phyloP scores from a whole-genome alignment of 2,797 vertebrate genomes.

The Danio aesculapii region DNA sequence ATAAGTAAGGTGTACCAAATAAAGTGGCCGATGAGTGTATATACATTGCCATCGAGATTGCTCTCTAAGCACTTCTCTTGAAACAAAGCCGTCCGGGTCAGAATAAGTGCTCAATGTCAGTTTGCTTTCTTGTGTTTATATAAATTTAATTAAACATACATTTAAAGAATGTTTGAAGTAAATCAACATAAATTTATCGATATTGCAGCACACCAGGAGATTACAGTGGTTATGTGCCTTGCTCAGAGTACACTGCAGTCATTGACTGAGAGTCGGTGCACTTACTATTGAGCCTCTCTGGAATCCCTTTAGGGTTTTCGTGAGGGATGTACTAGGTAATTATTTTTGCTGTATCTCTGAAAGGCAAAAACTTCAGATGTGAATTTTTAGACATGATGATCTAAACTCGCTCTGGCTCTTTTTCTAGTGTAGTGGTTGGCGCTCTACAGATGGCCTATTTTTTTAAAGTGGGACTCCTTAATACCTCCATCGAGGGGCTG shows the following conservation, averaged over 20 bases:
- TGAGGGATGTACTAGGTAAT: conserved; percentile 11
- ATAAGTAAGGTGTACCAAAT: too few relatives aligned
- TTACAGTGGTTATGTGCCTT: conserved; percentile 6
- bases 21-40: too few relatives aligned
- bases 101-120: conserved; percentile 51
- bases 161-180: too few relatives aligned
- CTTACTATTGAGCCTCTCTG: conserved; percentile 12
- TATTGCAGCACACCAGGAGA: conserved; percentile 19
- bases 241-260: conserved; percentile 12
- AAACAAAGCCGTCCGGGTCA: conserved; percentile 5
- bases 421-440: conserved; percentile 61
- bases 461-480: conserved; percentile 68
- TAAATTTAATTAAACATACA: too few relatives aligned
- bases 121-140: neutral
- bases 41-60: conserved; percentile 35
- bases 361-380: conserved; percentile 18
- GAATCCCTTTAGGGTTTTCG: conserved; percentile 6
- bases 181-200: conserved; percentile 8
- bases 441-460: conserved; percentile 81
- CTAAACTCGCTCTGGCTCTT: neutral
- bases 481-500: conserved; percentile 69
- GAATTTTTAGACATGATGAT: conserved; percentile 32
- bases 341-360: conserved; percentile 23
- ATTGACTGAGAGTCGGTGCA: conserved; percentile 8
- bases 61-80: conserved; percentile 32